Conservation (phyloP, 2,113 vertebrate species). For the Fregata magnificens region DNA sequence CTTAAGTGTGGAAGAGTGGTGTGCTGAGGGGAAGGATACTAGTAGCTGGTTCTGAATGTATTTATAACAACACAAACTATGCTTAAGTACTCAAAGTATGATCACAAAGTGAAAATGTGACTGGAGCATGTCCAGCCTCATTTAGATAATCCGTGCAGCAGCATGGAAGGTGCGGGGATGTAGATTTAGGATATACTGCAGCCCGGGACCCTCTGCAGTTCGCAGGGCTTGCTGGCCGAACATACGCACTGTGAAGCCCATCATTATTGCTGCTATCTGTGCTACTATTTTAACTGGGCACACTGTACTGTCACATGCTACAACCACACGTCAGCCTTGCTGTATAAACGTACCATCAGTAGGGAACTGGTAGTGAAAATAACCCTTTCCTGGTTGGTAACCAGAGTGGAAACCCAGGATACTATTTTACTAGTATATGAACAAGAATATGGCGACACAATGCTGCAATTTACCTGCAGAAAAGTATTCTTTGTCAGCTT, state of each 20-base stretch:
- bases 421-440: background rate
- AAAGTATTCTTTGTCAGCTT: background rate
- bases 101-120: background rate
- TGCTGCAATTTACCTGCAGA: background rate
- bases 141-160: background rate
- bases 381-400: background rate
- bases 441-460: background rate
- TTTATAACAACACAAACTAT: background rate
- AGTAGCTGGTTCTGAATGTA: background rate
- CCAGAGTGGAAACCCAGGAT: background rate
- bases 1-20: no score
- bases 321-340: background rate
- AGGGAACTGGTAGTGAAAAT: background rate
- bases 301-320: background rate
- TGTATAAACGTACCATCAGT: background rate
- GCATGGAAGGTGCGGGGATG: background rate
- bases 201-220: no score
- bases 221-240: background rate
- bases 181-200: background rate
- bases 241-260: accelerated
- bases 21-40: background rate
- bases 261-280: background rate
- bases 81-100: background rate
- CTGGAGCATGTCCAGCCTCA: background rate
- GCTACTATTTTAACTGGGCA: background rate